Base-by-base conservation (phyloP, 2,113 vertebrate species). In the Pedetes capensis region DNA sequence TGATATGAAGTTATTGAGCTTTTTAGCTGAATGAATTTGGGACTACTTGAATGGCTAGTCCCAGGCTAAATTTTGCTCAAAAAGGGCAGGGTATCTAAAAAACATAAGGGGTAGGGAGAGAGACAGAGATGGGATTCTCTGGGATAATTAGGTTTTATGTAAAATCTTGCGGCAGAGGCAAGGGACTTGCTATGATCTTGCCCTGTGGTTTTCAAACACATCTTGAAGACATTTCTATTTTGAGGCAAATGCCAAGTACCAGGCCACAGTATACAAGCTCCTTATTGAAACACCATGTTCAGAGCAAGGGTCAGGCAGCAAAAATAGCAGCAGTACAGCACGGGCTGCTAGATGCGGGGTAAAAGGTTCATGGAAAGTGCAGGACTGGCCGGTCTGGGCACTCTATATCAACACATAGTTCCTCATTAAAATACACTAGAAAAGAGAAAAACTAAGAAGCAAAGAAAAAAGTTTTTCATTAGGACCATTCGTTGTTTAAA, bases 191-290 rank as follows among this genome's bases (percentile, higher is more conserved):
- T 6, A 42, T 87, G 25, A 61, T 90, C 66, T 78, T 79, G 25
- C 57, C 53, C 55, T 79, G 44, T 87, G 44, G 6, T 75, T 75
- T 94, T 84, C 91, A 81, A 6, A n/a, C 32, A 27, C 11, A 2
- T 88, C 39, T 85, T 68, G 11, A 94, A 95, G 80, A 74, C 27
- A 81, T 88, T 64, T 94, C 4, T 79, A 47, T 94, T 87, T 93
- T 87, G 18, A 84, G 16, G 32, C 47, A 75, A 92, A 57, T 75
- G 17, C 5, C 1, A 66, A 69, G 29, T 14, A 51, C 84, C 76
- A 68, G 53, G 57, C 17, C 25, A 37, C 6, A 11, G 11, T 27
- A 57, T 3, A 20, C 59, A 55, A 1, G 51, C 2, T 27, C 6
- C 20, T 76, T 95, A 93, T 5, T 25, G 75, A 87, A 87, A 80